Evolutionary conservation across 2,113 vertebrate species (phyloP).

Genomic region (Podarcis raffonei): DNA sequence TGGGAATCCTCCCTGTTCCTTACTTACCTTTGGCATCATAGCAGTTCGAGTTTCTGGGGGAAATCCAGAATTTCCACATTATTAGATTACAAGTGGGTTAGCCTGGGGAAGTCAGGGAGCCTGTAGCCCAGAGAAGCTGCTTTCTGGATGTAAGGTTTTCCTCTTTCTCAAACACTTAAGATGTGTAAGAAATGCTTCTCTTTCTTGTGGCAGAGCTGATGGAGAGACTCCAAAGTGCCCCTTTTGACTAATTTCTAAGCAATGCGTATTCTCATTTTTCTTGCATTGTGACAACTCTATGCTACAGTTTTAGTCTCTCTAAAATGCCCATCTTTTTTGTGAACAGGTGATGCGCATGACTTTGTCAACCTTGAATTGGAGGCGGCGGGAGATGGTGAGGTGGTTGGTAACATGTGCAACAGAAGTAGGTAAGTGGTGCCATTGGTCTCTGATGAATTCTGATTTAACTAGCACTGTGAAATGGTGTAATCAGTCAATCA

Average conservation of each 20-base stretch:
- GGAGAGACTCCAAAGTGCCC: background rate
- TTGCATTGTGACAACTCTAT: background rate
- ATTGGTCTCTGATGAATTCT: background rate
- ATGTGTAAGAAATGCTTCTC: background rate
- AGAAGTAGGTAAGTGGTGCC: slow-evolving; percentile 82
- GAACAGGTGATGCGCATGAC: slow-evolving; percentile 87
- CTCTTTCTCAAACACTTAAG: background rate
- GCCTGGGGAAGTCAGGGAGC: background rate
- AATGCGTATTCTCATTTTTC: background rate
- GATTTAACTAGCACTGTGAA: background rate
- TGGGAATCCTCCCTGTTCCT: background rate
- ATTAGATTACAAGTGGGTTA: background rate
- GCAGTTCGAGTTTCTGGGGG: background rate
- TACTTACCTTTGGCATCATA: background rate
- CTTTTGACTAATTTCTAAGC: background rate
- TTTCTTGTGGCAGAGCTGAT: background rate
- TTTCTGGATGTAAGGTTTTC: background rate
- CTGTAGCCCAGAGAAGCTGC: background rate
- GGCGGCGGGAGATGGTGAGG: slow-evolving; percentile 86
- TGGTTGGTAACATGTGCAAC: slow-evolving; percentile 88
- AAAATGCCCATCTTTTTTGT: background rate
- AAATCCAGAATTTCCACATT: background rate
- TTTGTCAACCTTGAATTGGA: slow-evolving; percentile 85
- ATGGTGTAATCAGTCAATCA: no score
- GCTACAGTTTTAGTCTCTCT: background rate